Conservation (phyloP, 2,113 vertebrate species). For the Rhegmatorhina hoffmannsi region DNA sequence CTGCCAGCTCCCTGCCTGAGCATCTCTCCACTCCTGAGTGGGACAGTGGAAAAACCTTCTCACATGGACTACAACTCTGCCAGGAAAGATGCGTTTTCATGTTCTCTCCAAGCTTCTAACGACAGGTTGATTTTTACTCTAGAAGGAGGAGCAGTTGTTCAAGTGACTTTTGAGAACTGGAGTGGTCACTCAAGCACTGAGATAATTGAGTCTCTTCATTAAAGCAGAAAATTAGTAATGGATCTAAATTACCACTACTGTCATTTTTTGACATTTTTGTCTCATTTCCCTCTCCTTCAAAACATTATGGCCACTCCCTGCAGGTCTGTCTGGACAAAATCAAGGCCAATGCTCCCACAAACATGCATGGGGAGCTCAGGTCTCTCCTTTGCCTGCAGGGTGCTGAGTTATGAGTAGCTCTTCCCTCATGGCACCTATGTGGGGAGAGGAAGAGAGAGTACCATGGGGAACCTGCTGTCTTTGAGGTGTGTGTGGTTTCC, state of each 20-base stretch:
- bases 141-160: neutral
- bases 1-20: neutral
- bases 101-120: neutral
- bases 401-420: neutral
- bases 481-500: neutral
- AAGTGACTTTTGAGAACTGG: neutral
- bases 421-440: fast-evolving
- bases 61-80: neutral
- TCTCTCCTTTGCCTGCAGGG: neutral
- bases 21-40: neutral
- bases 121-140: neutral
- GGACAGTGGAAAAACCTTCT: neutral
- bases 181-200: neutral
- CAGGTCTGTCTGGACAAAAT: neutral
- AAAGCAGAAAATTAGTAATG: fast-evolving
- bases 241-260: neutral
- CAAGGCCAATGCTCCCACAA: neutral
- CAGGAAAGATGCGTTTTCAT: neutral
- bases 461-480: neutral
- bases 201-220: neutral
- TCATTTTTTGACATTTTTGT: neutral
- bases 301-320: neutral
- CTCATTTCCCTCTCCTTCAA: neutral
- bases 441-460: neutral
- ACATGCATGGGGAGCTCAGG: neutral